Evolutionary conservation across 2,113 vertebrate species (phyloP).

Genomic region (Otis tarda): DNA sequence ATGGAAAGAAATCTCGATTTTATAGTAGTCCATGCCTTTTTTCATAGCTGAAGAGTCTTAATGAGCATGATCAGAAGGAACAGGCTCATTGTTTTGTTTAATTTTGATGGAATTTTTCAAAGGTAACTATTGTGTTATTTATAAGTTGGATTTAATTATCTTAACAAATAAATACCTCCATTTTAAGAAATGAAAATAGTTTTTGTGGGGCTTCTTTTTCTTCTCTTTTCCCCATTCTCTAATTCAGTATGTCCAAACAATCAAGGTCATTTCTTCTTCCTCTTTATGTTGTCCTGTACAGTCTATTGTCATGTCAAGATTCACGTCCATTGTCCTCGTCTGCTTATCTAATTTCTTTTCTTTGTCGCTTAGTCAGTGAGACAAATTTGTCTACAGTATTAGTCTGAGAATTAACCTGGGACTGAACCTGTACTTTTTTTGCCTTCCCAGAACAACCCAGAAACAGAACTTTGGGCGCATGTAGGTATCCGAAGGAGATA

Average conservation of each 20-base stretch:
- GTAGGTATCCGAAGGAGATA: neutral
- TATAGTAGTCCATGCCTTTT: conserved; percentile 48
- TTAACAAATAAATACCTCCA: conserved; percentile 59
- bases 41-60: conserved; percentile 36
- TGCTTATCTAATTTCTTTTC: neutral
- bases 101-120: conserved; percentile 36
- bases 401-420: neutral
- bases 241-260: neutral
- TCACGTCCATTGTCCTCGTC: neutral
- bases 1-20: conserved; percentile 24
- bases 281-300: neutral
- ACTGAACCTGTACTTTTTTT: neutral
- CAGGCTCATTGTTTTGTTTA: conserved; percentile 34
- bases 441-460: neutral
- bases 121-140: conserved; percentile 35
- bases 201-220: conserved; percentile 31
- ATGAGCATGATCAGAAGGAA: conserved; percentile 12
- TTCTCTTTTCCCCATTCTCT: neutral
- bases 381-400: neutral
- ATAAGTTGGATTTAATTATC: conserved; percentile 36
- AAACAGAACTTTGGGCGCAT: neutral
- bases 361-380: neutral
- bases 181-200: conserved; percentile 45
- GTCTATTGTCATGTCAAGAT: neutral
- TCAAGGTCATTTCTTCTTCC: neutral